Evolutionary conservation across 1,140 invertebrate genomes (phyloP).

Genomic region (Drosophila miranda): DNA sequence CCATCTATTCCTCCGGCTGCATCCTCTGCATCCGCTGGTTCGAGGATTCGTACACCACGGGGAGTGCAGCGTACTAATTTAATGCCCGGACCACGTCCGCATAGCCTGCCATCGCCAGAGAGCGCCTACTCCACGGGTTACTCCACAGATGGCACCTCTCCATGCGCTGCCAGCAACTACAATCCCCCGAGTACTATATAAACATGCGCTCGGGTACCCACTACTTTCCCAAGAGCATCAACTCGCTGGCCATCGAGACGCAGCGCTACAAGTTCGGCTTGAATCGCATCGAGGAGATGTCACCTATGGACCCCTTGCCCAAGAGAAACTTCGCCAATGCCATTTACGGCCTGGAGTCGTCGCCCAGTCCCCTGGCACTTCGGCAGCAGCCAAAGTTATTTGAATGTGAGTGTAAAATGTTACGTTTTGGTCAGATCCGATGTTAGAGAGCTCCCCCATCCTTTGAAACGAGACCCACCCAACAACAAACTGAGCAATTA

Average conservation of each 20-base stretch:
- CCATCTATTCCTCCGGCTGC: conserved; percentile 14
- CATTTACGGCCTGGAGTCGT: conserved; percentile 29
- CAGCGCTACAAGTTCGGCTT: conserved; percentile 80
- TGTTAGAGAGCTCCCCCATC: too few species aligned
- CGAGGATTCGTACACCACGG: conserved; percentile 48
- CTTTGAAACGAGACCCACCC: neutral
- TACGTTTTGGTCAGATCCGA: neutral
- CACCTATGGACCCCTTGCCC: conserved; percentile 74
- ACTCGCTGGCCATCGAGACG: conserved; percentile 82
- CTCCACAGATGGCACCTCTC: conserved; percentile 90
- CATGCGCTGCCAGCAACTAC: conserved; percentile 83
- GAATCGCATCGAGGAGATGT: conserved; percentile 82
- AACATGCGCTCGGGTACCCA: conserved; percentile 86
- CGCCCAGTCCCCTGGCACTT: conserved; percentile 40
- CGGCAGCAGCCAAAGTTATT: conserved; percentile 50
- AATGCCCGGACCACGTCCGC: conserved; percentile 67
- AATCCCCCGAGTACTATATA: conserved; percentile 87
- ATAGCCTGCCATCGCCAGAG: conserved; percentile 88
- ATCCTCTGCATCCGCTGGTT: conserved; percentile 15
- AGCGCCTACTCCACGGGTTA: conserved; percentile 92
- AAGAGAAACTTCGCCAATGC: conserved; percentile 55
- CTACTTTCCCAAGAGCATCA: conserved; percentile 83
- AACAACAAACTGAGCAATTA: conserved; percentile 42
- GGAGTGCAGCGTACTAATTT: conserved; percentile 60
- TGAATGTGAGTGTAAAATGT: conserved; percentile 54